Conservation (phyloP, 2,113 vertebrate genomes). For the Rhea americana region DNA sequence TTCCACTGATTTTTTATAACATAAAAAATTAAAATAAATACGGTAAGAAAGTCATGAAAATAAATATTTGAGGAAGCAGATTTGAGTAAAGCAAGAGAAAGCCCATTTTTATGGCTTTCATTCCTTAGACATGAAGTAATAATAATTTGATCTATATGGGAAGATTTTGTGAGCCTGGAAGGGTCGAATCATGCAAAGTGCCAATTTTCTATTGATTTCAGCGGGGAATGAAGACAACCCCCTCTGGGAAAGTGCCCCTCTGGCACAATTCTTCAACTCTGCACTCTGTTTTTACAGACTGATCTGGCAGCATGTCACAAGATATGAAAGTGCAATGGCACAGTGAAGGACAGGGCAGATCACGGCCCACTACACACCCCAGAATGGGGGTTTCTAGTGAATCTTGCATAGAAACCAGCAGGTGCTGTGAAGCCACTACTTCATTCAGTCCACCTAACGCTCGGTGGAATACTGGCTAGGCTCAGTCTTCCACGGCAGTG, state of each 20-base stretch:
- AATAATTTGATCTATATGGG: not conserved
- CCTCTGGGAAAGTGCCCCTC: not conserved
- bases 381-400: not conserved
- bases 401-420: not conserved
- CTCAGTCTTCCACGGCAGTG: not conserved
- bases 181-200: not conserved
- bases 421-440: not conserved
- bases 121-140: not conserved
- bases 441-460: not conserved
- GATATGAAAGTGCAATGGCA: fast-evolving
- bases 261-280: not conserved
- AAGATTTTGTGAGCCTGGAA: not conserved
- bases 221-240: not conserved
- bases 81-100: not conserved
- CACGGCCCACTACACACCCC: not conserved
- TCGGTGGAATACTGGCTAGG: not conserved
- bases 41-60: slow-evolving; percentile 31
- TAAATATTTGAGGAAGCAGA: slow-evolving; percentile 46
- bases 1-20: not conserved
- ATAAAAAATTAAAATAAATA: slow-evolving; percentile 40
- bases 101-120: not conserved
- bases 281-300: not conserved
- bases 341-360: fast-evolving
- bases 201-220: not conserved
- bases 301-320: fast-evolving